Evolutionary conservation across 2,113 vertebrate species (phyloP), one percentile per base, ranked within the genome.

Genomic region (Crypturellus undulatus): DNA sequence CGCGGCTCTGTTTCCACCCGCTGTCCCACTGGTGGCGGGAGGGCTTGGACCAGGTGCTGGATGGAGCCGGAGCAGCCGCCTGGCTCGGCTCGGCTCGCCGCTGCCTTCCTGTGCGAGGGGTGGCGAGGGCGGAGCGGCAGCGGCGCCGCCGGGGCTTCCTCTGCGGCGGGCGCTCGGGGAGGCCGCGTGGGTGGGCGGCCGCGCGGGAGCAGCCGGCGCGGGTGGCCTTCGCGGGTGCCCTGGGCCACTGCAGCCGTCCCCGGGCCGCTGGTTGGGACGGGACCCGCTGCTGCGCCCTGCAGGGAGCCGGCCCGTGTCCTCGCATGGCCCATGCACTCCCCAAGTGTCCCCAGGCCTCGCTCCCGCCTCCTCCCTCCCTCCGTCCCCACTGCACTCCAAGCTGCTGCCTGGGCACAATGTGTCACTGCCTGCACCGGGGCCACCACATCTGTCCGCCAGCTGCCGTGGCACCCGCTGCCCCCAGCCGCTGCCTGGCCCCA

Each of bases 371-470:
- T 28, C 15, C 52, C 52, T 54, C 16, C 26, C 52, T 16, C 52
- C 15, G 7, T 54, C 52, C 52, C 26, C 52, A 54, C 7, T 7
- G 14, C 26, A 7, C 26, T 30, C 26, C 26, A 15, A 16, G 52
- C 26, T 9, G 26, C 52, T 16, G 52, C 49, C 15, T 7, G 52
- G 52, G 52, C 26, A 15, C 52, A 4, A 38, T 38, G 7, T 15
- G 52, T 54, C 52, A 12, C 59, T 34, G 19, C 8, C 32, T 6
- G 60, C 20, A 21, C 7, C 15, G 26, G 38, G 30, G 89, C 77
- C 78, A 59, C 52, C 43, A 94, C 94, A 96, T 96, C 96, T 97
- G 96, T 90, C 62, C 43, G 73, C 90, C 96, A 96, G 80, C 95
- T 95, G 96, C 75, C 1, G 8, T 69, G 68, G 6, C 72, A 62